A percentile compares a stretch with the other conserved stretches of the same genome.
phyloP scores from a whole-genome alignment of 2,797 vertebrate genomes.

The Simalia tracyae region DNA sequence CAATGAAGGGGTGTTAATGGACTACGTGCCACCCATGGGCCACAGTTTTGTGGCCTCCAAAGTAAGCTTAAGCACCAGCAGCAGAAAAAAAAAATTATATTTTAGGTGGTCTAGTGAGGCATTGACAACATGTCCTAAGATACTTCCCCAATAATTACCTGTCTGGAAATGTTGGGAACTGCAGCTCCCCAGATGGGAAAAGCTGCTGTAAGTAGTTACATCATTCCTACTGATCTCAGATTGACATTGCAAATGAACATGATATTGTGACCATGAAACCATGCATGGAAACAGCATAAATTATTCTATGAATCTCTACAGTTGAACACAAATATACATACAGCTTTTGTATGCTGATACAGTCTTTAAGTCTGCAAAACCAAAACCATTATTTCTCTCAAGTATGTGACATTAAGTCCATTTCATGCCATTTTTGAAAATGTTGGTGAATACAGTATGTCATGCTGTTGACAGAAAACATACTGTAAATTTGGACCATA shows the following conservation, averaged over 20 bases:
- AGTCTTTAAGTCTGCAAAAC: constrained; percentile 33
- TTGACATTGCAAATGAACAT: neutral
- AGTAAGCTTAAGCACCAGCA: neutral
- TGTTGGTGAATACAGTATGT: constrained; percentile 58
- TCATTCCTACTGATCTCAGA: neutral
- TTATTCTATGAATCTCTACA: neutral
- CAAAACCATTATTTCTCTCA: neutral
- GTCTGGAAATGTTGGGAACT: neutral
- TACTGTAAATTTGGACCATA: constrained; percentile 54
- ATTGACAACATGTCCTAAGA: neutral
- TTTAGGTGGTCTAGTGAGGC: neutral
- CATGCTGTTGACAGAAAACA: constrained; percentile 73
- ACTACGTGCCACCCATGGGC: neutral
- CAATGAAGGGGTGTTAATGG: neutral
- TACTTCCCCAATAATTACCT: neutral
- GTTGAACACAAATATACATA: neutral
- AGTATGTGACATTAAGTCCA: constrained; percentile 26
- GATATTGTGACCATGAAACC: neutral
- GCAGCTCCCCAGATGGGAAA: neutral
- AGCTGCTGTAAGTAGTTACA: no score
- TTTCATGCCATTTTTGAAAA: constrained; percentile 67
- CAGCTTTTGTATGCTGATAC: neutral
- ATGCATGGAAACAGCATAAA: constrained; percentile 8
- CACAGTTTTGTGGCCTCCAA: neutral
- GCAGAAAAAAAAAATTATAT: neutral